Base-by-base conservation (phyloP, 2,113 vertebrate genomes). In the Ia io region DNA sequence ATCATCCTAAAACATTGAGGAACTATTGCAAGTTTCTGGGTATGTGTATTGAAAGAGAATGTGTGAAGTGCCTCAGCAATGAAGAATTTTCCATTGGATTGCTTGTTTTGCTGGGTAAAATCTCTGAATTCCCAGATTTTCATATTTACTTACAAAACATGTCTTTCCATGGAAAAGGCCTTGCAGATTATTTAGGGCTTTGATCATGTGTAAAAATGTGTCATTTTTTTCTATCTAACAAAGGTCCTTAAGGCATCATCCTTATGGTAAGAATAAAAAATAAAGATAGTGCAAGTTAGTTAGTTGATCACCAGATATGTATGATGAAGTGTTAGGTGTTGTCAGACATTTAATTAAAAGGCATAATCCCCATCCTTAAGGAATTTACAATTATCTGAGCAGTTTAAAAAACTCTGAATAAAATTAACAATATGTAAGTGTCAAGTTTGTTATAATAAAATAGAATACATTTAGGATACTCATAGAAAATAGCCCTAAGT, bases 221-320 rank as follows among this genome's bases (percentile, higher is more conserved):
- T 90, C 87, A 59, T 1, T 40, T 40, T 28, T 71, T 44, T 3
- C 51, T 10, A 61, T 30, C 20, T 77, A 84, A 56, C 49, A 59
- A 65, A 69, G 35, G 3, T 61, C 22, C 37, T 90, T 74, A 92
- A 67, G 30, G 12, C n/a, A 77, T 42, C 70, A 20, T n/a, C 40
- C 37, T 78, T 92, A 88, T 40, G 13, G 37, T 13, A 83, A 93
- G 20, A 84, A 20, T 90, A 9, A 95, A 89, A 91, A 59, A 40
- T 79, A 69, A 67, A 89, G 32, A 51, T 6, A n/a, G 11, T 49
- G 0, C 63, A 74, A 83, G 20, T 80, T 37, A 85, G 22, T 69
- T 32, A 65, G 23, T 78, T n/a, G 17, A 70, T 59, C 44, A 78
- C 37, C 18, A 79, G 76, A 61, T 90, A 88, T 78, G n/a, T 85